Percentiles rank a stretch among this genome's conserved stretches.
Conservation (phyloP, 2,888 invertebrate genomes). For the Labia minor region DNA sequence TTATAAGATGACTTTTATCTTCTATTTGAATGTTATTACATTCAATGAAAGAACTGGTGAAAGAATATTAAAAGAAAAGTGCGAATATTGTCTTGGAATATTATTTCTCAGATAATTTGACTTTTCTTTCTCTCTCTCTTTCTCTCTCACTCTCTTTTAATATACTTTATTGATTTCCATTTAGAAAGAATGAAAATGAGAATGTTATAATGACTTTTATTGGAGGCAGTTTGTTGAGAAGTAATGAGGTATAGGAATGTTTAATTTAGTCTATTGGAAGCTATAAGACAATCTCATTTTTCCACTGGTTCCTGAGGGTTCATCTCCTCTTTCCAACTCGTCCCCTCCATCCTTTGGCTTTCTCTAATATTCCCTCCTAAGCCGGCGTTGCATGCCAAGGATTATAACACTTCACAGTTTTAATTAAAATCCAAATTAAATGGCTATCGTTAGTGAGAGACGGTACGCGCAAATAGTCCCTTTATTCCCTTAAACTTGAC, state of each 20-base stretch:
- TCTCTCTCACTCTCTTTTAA: too few species aligned
- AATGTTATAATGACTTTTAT: constrained; percentile 8
- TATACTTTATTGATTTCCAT: background rate
- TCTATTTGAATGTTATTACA: too few species aligned
- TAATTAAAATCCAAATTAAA: constrained; percentile 13
- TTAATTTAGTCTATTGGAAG: constrained; percentile 13
- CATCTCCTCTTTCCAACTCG: background rate
- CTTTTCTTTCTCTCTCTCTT: too few species aligned
- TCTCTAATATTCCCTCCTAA: background rate
- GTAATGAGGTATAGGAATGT: constrained; percentile 13
- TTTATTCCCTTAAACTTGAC: background rate
- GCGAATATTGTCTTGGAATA: too few species aligned
- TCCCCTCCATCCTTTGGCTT: background rate
- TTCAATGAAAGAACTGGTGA: too few species aligned
- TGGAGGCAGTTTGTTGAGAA: background rate
- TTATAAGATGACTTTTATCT: too few species aligned
- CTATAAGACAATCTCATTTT: constrained; percentile 13
- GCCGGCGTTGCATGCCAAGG: background rate
- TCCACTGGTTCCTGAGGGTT: background rate
- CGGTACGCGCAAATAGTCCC: background rate
- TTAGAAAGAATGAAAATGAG: constrained; percentile 13
- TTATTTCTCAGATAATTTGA: too few species aligned
- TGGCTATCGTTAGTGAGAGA: constrained; percentile 1
- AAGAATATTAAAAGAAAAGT: too few species aligned
- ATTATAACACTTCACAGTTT: constrained; percentile 2